These are phyloP conservation scores for Phorcus lineatus DNA, from an alignment of 2,888 invertebrate genomes.

Conservation along the genomic window DNA sequence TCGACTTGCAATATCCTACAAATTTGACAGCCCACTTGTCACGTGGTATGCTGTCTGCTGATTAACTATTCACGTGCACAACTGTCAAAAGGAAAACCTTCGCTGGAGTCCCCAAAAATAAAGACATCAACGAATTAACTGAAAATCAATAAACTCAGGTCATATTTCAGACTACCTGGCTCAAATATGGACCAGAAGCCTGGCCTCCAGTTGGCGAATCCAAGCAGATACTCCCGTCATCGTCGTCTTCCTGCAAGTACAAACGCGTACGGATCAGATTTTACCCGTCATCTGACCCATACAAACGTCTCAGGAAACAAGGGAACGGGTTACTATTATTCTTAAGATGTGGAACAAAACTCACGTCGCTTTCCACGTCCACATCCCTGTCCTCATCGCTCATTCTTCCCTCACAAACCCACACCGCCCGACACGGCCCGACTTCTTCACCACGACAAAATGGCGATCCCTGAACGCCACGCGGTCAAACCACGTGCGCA, in stretches of 20 bases:
- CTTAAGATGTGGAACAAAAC: conserved; percentile 65
- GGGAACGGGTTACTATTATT: neutral
- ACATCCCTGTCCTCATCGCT: conserved; percentile 96
- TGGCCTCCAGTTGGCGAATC: conserved; percentile 23
- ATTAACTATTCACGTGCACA: conserved; percentile 19
- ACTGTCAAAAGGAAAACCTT: conserved; percentile 23
- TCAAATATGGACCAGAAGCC: conserved; percentile 31
- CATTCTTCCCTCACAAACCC: conserved; percentile 78
- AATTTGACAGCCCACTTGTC: conserved; percentile 26
- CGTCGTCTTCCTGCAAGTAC: conserved; percentile 55
- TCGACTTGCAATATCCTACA: too few relatives aligned
- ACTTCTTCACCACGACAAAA: conserved; percentile 35
- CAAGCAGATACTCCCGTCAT: conserved; percentile 33
- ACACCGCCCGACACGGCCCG: conserved; percentile 17
- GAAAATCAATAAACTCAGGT: neutral
- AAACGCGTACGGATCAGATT: conserved; percentile 27
- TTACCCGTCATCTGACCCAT: conserved; percentile 22
- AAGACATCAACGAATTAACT: neutral
- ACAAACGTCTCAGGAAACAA: conserved; percentile 18
- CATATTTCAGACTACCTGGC: conserved; percentile 26
- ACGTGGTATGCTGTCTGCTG: conserved; percentile 29
- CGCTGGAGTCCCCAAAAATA: neutral
- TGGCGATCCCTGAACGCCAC: conserved; percentile 72
- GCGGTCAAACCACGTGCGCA: conserved; percentile 65
- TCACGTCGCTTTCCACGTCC: conserved; percentile 96